Evolutionary conservation across 2,113 vertebrate genomes (phyloP), one percentile per base, ranked within the genome.

Genomic region (Actinemys pallida): DNA sequence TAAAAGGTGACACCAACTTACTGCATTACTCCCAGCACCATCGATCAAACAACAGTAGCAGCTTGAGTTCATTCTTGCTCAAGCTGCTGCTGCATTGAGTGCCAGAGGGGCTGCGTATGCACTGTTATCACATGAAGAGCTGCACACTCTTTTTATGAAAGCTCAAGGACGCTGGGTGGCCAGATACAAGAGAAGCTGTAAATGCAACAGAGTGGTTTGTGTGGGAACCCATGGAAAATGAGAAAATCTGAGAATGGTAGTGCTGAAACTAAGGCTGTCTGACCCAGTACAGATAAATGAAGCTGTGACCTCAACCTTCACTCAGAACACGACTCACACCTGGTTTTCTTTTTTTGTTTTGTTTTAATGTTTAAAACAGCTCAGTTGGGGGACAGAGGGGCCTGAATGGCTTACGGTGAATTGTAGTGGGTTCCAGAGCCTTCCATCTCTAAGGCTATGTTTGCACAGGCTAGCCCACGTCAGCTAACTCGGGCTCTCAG

Each of bases 151-250:
- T 29, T 14, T 49, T 76, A 93, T 39, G 82, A n/a, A 39, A 83
- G n/a, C n/a, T 75, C n/a, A 24, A 62, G 84, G 85, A 83, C 82
- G 4, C 0, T 2, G 42, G 59, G 95, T 88, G 91, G 19, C 53
- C 59, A 35, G 45, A 45, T 14, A 56, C 80, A 91, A 92, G 78
- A 19, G 1, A 69, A 88, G 35, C 89, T 96, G 94, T 89, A 90
- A 94, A 69, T 93, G 91, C 80, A 82, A 69, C 59, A n/a, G 1
- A 0, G 11, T 75, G 84, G 47, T 69, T 90, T 22, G 52, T 2
- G 0, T 0, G 0, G 75, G 78, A 62, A 56, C 16, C 31, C 0
- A 0, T 6, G 54, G 56, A 22, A 86, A 22, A 25, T 24, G 50
- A 78, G 53, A n/a, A 69, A 72, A 72, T 79, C 62, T 81, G 39